Evolutionary conservation across 2,888 invertebrate genomes (phyloP), one percentile per base, ranked within the genome.

Genomic region (Pycnomerus fuliginosus): DNA sequence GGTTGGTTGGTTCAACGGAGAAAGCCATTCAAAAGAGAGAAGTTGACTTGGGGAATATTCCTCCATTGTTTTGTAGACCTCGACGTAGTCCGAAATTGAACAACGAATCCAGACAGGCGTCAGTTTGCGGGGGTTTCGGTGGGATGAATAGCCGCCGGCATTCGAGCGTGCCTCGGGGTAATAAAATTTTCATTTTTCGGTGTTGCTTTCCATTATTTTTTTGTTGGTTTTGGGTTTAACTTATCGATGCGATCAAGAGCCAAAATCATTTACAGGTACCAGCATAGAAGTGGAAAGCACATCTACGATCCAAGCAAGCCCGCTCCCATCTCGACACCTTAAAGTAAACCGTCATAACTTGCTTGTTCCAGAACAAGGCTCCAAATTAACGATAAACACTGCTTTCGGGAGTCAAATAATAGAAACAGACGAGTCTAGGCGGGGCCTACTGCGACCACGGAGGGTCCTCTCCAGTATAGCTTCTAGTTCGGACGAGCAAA

Each of bases 61-160:
- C 89, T 3, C 91, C 90, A 0, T 70, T 92, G 29, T 92, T 92
- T 70, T 89, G 90, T 63, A 80, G 90, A 24, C 90, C 90, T 16
- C 77, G 89, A 13, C 78, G 85, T 52, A 89, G 88, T 68, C 90
- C 90, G 0, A 83, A 87, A 56, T 71, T 89, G 45, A 80, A 85
- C 37, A 75, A 78, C n/a, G 88, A 88, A 56, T 88, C 88, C 0
- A 76, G 90, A 29, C 88, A 88, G 38, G 82, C 88, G 0, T 89
- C 88, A 2, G 73, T 88, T 25, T 79, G 84, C 67, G 85, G 84
- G 59, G 79, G 75, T 48, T 72, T 70, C 48, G 68, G 70, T 1
- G 70, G 68, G 7, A 59, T 70, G 43, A 76, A 74, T 2, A 83
- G 83, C 54, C 72, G 85, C 10, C 76, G 84, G 12, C 84, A 84